Conservation (phyloP, 2,797 vertebrate species). For the Microchirus variegatus region DNA sequence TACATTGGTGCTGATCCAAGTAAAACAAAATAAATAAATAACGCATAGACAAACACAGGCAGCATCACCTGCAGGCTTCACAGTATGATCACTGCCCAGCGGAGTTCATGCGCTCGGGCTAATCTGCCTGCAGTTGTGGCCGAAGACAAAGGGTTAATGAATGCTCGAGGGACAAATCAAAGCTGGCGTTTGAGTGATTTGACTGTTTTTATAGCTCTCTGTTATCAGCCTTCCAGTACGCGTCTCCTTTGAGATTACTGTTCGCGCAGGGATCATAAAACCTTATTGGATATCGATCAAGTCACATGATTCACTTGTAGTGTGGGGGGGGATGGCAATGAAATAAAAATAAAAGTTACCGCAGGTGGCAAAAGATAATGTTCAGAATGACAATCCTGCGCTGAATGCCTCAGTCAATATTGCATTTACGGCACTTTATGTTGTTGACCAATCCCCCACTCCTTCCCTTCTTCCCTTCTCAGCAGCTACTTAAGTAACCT, state of each 20-base stretch:
- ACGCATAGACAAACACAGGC: background rate
- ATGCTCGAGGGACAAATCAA: constrained; percentile 48
- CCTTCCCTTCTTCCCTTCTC: no score
- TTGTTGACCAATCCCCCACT: constrained; percentile 7
- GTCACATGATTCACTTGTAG: constrained; percentile 42
- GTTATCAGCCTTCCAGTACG: constrained; percentile 60
- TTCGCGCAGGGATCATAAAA: constrained; percentile 52
- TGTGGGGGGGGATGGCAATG: constrained; percentile 14
- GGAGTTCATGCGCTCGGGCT: constrained; percentile 32
- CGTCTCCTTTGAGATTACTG: constrained; percentile 39
- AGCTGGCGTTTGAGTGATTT: constrained; percentile 46
- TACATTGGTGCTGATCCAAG: constrained; percentile 12
- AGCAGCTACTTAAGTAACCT: no score
- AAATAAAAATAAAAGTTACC: constrained; percentile 46
- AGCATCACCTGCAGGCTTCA: constrained; percentile 2
- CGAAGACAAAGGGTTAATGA: constrained; percentile 55
- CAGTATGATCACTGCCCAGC: constrained; percentile 2
- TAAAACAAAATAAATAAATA: background rate
- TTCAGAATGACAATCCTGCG: constrained; percentile 36
- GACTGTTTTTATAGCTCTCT: constrained; percentile 52
- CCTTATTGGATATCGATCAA: constrained; percentile 78
- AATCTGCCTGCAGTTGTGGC: constrained; percentile 46
- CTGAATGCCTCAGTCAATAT: constrained; percentile 59
- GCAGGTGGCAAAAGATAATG: constrained; percentile 59
- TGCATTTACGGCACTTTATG: constrained; percentile 22